Evolutionary conservation across 2,113 vertebrate species (phyloP), one percentile per base, ranked within the genome.

Genomic region (Hoplias malabaricus): DNA sequence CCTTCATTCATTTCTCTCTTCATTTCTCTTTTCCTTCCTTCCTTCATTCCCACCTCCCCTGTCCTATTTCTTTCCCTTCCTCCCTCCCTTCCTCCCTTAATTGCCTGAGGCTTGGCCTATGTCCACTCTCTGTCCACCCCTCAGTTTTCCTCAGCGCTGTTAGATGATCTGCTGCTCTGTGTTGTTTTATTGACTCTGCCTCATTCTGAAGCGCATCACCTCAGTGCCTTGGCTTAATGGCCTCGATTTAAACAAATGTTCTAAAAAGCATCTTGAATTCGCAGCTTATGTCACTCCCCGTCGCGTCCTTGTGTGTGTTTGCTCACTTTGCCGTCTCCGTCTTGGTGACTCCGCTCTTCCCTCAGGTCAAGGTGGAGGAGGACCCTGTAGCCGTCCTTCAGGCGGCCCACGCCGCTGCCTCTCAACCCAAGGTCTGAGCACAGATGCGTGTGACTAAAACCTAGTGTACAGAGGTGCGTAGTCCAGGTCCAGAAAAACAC

Each of bases 331-430:
- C 48, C 54, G 7, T 75, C 14, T 33, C 56, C 67, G 19, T 62
- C 61, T 29, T 61, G 19, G 80, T 78, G 73, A 82, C 83, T 46
- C 56, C 50, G 75, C 29, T 73, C 85, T 75, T 80, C 73, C 61
- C 67, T 54, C 88, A 95, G 93, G 87, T 87, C 79, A 87, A 89
- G 79, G 82, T 0, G 57, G 88, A 87, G 0, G 91, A 92, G 82
- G 92, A 91, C 78, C 90, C 92, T 0, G 90, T 93, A 83, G 87
- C 92, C 67, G 57, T 93, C 70, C 88, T 93, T 31, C 92, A 93
- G 85, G 87, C 90, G 29, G 57, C 89, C 48, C 92, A 92, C 71
- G 85, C 91, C 66, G 87, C 90, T 82, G 84, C 90, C 79, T 36
- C 79, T 59, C 79, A 50, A 42, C 84, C 85, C 85, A 91, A 96